Evolutionary conservation across 2,888 invertebrate genomes (phyloP), one percentile per base, ranked within the genome.

Genomic region (Eustalomyia histrio): DNA sequence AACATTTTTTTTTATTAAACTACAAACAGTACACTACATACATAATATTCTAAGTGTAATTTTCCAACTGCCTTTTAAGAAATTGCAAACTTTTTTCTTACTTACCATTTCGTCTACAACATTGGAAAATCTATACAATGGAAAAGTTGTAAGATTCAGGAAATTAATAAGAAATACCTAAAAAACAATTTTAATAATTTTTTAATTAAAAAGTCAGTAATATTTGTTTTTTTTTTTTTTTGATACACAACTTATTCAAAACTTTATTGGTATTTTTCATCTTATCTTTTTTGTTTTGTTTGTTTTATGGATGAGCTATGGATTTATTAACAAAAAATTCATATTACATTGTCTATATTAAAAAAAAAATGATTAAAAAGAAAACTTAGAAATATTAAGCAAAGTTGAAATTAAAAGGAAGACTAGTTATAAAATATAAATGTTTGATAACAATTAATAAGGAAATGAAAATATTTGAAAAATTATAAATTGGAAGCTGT

Each of bases 241-340:
- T 47, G 3, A n/a, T 47, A 47, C n/a, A 47, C 43, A 47, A 47
- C n/a, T 47, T 47, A 47, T n/a, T 47, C n/a, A n/a, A n/a, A 47
- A 47, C 43, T 47, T 47, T 47, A 47, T 47, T 47, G 43, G 43
- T 47, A 47, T 47, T n/a, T 47, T n/a, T n/a, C n/a, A n/a, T n/a
- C 12, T n/a, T 47, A n/a, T 47, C 6, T 47, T n/a, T 1, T 39
- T 47, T n/a, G 0, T 47, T 5, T 14, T 47, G n/a, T n/a, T n/a
- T 47, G 12, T 47, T 47, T 2, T 47, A 47, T 47, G 43, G n/a
- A n/a, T 47, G 43, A 47, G 43, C 43, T 47, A n/a, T 47, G n/a
- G n/a, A n/a, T 39, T 47, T 47, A 47, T 47, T 47, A 12, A 12
- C 2, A 12, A 39, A 39, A 39, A 12, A 12, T 39, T 39, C 12